These are phyloP conservation scores for Merodon equestris DNA, from an alignment of 2,888 invertebrate species.

Conservation along the genomic window DNA sequence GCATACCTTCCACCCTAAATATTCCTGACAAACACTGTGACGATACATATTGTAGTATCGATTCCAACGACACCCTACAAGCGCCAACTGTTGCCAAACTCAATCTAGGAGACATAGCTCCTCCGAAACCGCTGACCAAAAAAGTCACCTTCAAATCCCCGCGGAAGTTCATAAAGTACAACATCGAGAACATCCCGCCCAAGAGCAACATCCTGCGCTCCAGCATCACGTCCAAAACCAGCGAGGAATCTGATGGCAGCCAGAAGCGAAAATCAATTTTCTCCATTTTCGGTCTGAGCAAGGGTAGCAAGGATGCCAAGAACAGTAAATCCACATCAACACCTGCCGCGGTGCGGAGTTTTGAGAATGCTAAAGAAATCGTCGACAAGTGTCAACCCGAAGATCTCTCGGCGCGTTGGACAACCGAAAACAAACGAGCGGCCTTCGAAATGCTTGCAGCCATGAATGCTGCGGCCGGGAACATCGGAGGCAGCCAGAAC, in stretches of 20 bases:
- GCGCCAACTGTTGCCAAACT: slow-evolving; percentile 76
- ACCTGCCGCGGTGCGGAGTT: slow-evolving; percentile 23
- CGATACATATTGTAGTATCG: slow-evolving; percentile 77
- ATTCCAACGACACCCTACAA: slow-evolving; percentile 73
- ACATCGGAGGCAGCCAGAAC: slow-evolving; percentile 45
- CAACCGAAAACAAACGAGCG: slow-evolving; percentile 76
- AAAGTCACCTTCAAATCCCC: slow-evolving; percentile 76
- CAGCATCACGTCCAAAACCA: slow-evolving; percentile 74
- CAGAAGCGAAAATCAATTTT: slow-evolving; percentile 75
- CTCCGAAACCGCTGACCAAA: slow-evolving; percentile 72
- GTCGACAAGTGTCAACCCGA: slow-evolving; percentile 65
- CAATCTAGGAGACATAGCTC: slow-evolving; percentile 73
- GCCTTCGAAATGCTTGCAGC: slow-evolving; percentile 77
- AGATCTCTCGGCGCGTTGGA: slow-evolving; percentile 74
- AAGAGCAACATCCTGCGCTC: slow-evolving; percentile 70
- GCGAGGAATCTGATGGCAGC: slow-evolving; percentile 72
- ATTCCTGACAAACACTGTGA: slow-evolving; percentile 60
- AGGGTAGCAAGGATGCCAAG: slow-evolving; percentile 45
- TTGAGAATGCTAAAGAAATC: slow-evolving; percentile 1
- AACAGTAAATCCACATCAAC: slow-evolving; percentile 27
- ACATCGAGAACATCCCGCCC: slow-evolving; percentile 72
- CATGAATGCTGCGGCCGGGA: slow-evolving; percentile 75
- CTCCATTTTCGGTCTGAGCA: slow-evolving; percentile 74
- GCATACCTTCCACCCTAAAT: slow-evolving; percentile 34
- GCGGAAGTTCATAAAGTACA: slow-evolving; percentile 73